Base-by-base conservation (phyloP, 2,113 vertebrate genomes). In the Hippocampus abdominalis region DNA sequence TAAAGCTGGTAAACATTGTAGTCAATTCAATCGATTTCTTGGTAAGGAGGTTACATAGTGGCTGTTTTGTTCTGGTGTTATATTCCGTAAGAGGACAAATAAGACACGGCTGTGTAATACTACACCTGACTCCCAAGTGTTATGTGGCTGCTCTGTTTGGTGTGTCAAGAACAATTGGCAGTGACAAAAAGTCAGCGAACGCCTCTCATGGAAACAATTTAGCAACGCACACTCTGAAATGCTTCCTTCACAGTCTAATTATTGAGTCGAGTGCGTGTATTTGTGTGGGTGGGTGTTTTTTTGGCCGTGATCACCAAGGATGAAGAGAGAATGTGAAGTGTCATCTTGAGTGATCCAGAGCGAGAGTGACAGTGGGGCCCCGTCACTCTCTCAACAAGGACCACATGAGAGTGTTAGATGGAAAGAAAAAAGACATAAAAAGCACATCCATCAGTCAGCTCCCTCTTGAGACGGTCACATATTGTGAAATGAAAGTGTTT, bases 41-140 rank as follows among this genome's bases (percentile, higher is more conserved):
- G 59, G 68, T 73, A 74, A 78, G 44, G 39, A 73, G 76, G 76
- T 63, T 8, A 25, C 44, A n/a, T 40, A 69, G 40, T 63, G 79
- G 72, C 76, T 84, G 78, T 79, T 75, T 56, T 65, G 75, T 66
- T 27, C 61, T 49, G 39, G 46, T 46, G 27, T 62, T 66, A 40
- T 42, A 72, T 69, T 69, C 66, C 8, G 68, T 79, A 78, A 80
- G 44, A 8, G 21, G 71, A 82, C 69, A 39, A 36, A 51, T 60
- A 54, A 54, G 49, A 66, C 49, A 32, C 44, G 51, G 73, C 66
- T 64, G 77, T 72, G 84, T 66, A 86, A 89, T 66, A 64, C 53
- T 66, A 88, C 60, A 77, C 66, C 59, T 84, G 71, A 84, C 69
- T 8, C 69, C 64, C 76, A 67, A 81, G 51, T 72, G 80, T 74